Evolutionary conservation across 1,140 invertebrate genomes (phyloP), one percentile per base, ranked within the genome.

Genomic region (Pseudomyrmex concolor): DNA sequence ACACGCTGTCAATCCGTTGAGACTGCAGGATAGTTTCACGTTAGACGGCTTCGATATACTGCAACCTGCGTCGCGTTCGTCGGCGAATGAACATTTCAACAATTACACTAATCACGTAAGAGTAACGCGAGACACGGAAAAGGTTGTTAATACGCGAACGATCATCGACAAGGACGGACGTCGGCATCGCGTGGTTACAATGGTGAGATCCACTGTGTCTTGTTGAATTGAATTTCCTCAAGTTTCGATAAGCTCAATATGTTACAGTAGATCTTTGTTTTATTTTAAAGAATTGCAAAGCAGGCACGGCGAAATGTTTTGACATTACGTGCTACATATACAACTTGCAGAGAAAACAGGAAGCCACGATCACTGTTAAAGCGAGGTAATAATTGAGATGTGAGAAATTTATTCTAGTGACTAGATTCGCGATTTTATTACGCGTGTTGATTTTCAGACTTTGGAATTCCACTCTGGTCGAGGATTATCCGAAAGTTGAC

Each of bases 381-480:
- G 97, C 97, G 1, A 95, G 96, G 95, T 95, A 91, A 55, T 3
- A 68, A 84, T 19, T 25, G 3, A 68, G 13, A 84, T 73, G 9
- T 54, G 2, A 25, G 10, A 60, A 51, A 43, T 64, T 64, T 55
- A 34, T 34, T 54, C 34, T 34, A 66, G 17, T 66, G 8, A 17
- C 8, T 57, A 34, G 34, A 34, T 34, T 34, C 34, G 34, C 34
- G 4, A 34, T 34, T 34, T 34, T 34, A 0, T 34, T 7, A 7
- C 34, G 34, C 34, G 34, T 34, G 34, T 9, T 25, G n/a, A 17
- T n/a, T 89, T 90, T 72, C 62, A 95, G 97, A 67, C 94, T 99
- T 8, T 99, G 98, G 98, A 99, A 98, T 95, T 96, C 97, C 1
- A 99, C 98, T 0, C 94, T 99, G 13, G 96, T 98, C 1, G 97